Evolutionary conservation across 2,113 vertebrate genomes (phyloP).

Genomic region (Brachirus orientalis): DNA sequence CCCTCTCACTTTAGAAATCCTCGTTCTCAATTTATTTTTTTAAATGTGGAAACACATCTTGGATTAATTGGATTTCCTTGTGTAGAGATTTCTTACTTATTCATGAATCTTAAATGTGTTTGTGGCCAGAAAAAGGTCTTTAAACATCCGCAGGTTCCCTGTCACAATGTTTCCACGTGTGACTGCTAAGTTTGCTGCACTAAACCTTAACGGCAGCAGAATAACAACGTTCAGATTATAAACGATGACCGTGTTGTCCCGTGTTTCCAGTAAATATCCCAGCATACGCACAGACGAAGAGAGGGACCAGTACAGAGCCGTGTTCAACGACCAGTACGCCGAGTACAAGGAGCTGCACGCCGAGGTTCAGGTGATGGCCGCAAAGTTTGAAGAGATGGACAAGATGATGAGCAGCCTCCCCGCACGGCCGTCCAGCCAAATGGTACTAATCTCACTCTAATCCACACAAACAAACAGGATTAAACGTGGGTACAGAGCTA

Average conservation of each 20-base stretch:
- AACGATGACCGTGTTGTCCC: neutral
- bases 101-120: too few species aligned
- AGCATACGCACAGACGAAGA: slow-evolving; percentile 88
- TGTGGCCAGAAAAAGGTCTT: too few species aligned
- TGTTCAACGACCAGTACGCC: slow-evolving; percentile 96
- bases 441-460: slow-evolving; percentile 73
- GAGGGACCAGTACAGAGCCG: slow-evolving; percentile 91
- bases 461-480: neutral
- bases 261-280: slow-evolving; percentile 88
- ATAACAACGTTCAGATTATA: neutral
- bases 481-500: neutral
- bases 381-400: slow-evolving; percentile 90
- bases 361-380: slow-evolving; percentile 88
- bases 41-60: too few species aligned
- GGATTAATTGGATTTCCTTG: too few species aligned
- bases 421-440: slow-evolving; percentile 79
- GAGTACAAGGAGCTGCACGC: slow-evolving; percentile 94
- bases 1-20: too few species aligned
- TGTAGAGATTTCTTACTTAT: too few species aligned
- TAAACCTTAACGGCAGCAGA: too few species aligned
- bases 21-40: too few species aligned
- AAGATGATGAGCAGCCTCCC: slow-evolving; percentile 86
- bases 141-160: too few species aligned
- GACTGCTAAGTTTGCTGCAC: too few species aligned
- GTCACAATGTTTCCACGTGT: too few species aligned